Base-by-base conservation (phyloP, 1,140 invertebrate species). In the Aricia agestis region DNA sequence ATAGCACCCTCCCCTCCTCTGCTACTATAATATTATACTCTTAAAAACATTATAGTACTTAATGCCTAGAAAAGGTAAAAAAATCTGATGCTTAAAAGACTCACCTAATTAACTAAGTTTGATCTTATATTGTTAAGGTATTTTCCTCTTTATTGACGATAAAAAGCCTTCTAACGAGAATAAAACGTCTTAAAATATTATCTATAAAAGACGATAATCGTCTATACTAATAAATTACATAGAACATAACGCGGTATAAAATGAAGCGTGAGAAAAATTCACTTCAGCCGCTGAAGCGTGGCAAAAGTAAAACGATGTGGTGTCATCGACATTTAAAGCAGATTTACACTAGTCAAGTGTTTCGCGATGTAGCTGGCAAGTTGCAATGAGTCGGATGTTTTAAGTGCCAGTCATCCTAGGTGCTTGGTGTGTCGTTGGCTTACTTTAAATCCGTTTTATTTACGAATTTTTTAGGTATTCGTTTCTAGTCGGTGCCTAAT, bases 201-300 rank as follows among this genome's bases (percentile, higher is more conserved):
- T 13, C 45, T 11, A 52, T 36, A 36, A 36, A 36, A 36, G 45
- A 52, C 13, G 13, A 52, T 52, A 15, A 15, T 52, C 45, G 45
- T 52, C 45, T 52, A 11, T 52, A 15, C 45, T 52, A 52, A 52
- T 52, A 52, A 52, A 52, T 58, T 31, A 36, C 68, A 69, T 69
- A 32, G 58, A 69, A 68, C n/a, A 58, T 57, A 57, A 59, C n/a
- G 13, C 31, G 66, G 25, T 41, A 72, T 72, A 72, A 70, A 52
- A 52, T 52, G 58, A 74, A 77, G 72, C 80, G 80, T 82, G 80
- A 75, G 78, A 82, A 81, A 75, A 74, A 76, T 77, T 76, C 73
- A 76, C 68, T 75, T 75, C 59, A 74, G 70, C 71, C 74, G 79
- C 72, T 79, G 80, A 82, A 78, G 80, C 80, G 78, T 82, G 72